Base-by-base conservation (phyloP, 1,140 invertebrate genomes). In the Drosophila biarmipes region DNA sequence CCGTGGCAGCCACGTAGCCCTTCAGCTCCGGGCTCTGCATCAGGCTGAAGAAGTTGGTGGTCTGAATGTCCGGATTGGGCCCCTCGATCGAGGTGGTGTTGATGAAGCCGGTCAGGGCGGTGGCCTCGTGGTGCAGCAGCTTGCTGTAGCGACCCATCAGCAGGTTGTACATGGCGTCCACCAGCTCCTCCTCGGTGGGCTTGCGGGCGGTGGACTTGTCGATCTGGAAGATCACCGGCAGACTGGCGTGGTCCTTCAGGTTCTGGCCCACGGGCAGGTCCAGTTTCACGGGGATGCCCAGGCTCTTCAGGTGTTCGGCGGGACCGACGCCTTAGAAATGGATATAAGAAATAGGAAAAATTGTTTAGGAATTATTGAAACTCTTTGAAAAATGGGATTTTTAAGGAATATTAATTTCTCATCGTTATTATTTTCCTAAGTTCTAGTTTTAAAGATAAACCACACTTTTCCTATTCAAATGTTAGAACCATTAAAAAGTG, bases 241-340 rank as follows among this genome's bases (percentile, higher is more conserved):
- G 90, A 24, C 91, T 92, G 46, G 90, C 87, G 17, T 95, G 95
- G 76, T 95, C 95, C 81, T 95, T 94, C 0, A 97, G 93, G 91
- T 97, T 96, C 49, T 94, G 85, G 0, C 96, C 96, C 2, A 97
- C 96, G 0, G 95, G 94, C 6, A 96, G 91, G 78, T 96, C 93
- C 52, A 92, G 42, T 4, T 94, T 71, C 1, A 93, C 78, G 1
- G 92, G 61, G 7, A 96, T 94, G 14, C 91, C 92, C 5, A 92
- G 67, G 29, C 85, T 78, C 46, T 91, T 92, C 89, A 75, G 92
- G 91, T 62, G 94, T 92, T 67, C 93, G 77, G 63, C 93, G 85
- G 71, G 94, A 92, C 73, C 59, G 93, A 92, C 71, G 93, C 90
- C 90, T 91, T 38, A 4, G 45, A 1, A 17, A 37, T 21, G 3